These are phyloP conservation scores for Leptinotarsa rubiginosa DNA, from an alignment of 2,888 invertebrate genomes.

Conservation along the genomic window DNA sequence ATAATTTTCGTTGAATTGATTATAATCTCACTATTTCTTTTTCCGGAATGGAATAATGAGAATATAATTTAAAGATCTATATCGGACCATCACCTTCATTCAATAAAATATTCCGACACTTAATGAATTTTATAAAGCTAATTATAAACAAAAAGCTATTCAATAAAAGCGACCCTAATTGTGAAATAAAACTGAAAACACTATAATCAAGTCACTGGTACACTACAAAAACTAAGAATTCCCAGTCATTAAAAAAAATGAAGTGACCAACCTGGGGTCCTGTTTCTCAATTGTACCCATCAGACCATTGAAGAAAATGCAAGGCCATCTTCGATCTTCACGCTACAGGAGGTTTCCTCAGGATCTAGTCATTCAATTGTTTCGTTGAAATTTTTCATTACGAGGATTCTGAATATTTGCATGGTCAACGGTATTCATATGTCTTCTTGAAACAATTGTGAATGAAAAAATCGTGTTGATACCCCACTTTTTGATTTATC, in stretches of 20 bases:
- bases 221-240: conserved; percentile 22
- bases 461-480: conserved; percentile 53
- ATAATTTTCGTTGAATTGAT: neutral
- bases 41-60: conserved; percentile 8
- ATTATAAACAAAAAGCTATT: conserved; percentile 12
- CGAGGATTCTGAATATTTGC: conserved; percentile 44
- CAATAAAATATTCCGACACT: conserved; percentile 19
- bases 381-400: conserved; percentile 51
- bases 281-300: conserved; percentile 57
- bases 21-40: neutral
- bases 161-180: neutral
- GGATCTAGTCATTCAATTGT: conserved; percentile 53
- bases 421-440: conserved; percentile 52
- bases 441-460: conserved; percentile 58
- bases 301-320: conserved; percentile 60
- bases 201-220: conserved; percentile 4
- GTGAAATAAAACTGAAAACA: conserved; percentile 12
- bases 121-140: conserved; percentile 13
- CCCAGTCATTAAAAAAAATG: conserved; percentile 38
- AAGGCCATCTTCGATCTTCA: conserved; percentile 66
- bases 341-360: conserved; percentile 60
- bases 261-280: conserved; percentile 44
- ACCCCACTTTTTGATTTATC: conserved; percentile 52
- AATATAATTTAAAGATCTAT: conserved; percentile 31
- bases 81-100: conserved; percentile 31